Conservation (phyloP, 1,140 invertebrate genomes). For the Drosophila saltans region DNA sequence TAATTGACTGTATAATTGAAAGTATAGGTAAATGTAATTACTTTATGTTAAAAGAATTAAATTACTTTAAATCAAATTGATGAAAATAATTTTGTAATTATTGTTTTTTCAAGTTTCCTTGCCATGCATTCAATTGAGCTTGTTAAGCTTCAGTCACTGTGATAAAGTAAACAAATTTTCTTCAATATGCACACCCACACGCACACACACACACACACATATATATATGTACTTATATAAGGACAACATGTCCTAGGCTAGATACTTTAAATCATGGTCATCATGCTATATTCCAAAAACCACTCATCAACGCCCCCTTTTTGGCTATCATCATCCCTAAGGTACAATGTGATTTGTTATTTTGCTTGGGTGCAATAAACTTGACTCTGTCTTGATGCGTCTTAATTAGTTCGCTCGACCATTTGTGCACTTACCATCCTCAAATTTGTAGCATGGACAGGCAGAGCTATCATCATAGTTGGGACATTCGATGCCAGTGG, state of each 20-base stretch:
- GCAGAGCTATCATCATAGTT: constrained; percentile 88
- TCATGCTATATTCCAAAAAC: background rate
- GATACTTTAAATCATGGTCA: constrained; percentile 43
- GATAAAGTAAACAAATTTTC: constrained; percentile 9
- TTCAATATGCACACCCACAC: background rate
- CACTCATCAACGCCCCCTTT: background rate
- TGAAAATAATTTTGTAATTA: too few relatives aligned
- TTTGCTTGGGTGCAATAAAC: constrained; percentile 59
- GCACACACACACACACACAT: background rate
- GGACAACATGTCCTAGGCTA: constrained; percentile 28
- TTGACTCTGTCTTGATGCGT: constrained; percentile 47
- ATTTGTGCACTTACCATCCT: constrained; percentile 87
- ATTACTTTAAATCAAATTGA: too few relatives aligned
- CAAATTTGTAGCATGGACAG: constrained; percentile 95
- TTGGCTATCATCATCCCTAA: background rate
- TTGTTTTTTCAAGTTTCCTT: too few relatives aligned
- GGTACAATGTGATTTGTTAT: constrained; percentile 44
- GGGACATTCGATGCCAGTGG: constrained; percentile 86
- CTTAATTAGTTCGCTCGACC: constrained; percentile 52
- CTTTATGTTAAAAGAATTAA: too few relatives aligned
- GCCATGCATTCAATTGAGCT: too few relatives aligned
- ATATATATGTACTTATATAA: too few relatives aligned
- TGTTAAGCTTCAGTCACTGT: background rate
- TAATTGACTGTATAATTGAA: too few relatives aligned
- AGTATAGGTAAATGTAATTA: too few relatives aligned